phyloP scores from a whole-genome alignment of 2,888 invertebrate genomes.

The Archaeoteleia sp. region DNA sequence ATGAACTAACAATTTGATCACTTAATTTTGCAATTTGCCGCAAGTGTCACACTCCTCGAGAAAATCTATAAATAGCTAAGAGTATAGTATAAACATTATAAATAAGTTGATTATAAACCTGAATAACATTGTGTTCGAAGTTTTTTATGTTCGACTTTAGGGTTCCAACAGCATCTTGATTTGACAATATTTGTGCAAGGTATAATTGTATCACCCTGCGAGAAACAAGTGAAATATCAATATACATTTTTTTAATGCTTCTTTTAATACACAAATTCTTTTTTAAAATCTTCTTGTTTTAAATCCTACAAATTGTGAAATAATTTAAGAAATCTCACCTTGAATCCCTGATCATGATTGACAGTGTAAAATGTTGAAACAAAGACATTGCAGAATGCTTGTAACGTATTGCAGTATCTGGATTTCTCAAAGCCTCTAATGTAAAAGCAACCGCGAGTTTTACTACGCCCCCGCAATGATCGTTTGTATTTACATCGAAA shows the following conservation, averaged over 20 bases:
- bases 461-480: conserved; percentile 64
- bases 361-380: conserved; percentile 69
- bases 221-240: conserved; percentile 33
- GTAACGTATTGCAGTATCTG: conserved; percentile 62
- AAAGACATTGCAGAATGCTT: conserved; percentile 66
- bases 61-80: conserved; percentile 5
- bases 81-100: conserved; percentile 7
- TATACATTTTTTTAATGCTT: too few relatives aligned
- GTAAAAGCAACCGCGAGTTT: conserved; percentile 69
- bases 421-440: conserved; percentile 65
- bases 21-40: too few relatives aligned
- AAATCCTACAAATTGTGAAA: too few relatives aligned
- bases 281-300: not conserved
- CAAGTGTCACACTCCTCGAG: too few relatives aligned
- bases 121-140: conserved; percentile 65
- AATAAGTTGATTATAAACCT: conserved; percentile 59
- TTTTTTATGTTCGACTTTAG: conserved; percentile 62
- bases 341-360: conserved; percentile 68
- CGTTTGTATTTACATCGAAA: conserved; percentile 59
- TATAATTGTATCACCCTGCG: conserved; percentile 66
- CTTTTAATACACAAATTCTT: too few relatives aligned
- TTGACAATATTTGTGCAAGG: conserved; percentile 60
- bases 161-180: conserved; percentile 51
- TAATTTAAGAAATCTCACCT: conserved; percentile 62
- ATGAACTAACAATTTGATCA: too few relatives aligned